These are phyloP conservation scores for Macrotrachela quadricornifera DNA, from an alignment of 1,140 invertebrate species.

Conservation along the genomic window DNA sequence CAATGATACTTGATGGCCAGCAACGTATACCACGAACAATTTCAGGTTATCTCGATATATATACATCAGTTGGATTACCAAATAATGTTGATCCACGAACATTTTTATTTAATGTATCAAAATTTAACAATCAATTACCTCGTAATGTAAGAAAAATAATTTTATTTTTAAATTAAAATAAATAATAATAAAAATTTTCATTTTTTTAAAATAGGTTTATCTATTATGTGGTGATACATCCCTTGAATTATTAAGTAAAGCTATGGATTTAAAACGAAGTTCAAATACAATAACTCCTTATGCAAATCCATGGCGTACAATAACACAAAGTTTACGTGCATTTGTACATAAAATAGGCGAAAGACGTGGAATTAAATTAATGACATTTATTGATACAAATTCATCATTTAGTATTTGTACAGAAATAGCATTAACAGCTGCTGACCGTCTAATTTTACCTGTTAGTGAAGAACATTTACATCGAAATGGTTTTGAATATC, in stretches of 20 bases:
- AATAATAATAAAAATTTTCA: too few relatives aligned
- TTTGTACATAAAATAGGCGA: slow-evolving; percentile 4
- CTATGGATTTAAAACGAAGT: slow-evolving; percentile 1
- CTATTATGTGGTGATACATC: slow-evolving; percentile 6
- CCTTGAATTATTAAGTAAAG: slow-evolving; percentile 1
- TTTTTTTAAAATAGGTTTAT: not conserved
- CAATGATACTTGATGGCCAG: not conserved
- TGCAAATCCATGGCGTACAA: not conserved
- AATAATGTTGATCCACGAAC: slow-evolving; percentile 1
- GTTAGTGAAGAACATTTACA: slow-evolving; percentile 3
- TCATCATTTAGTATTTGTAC: slow-evolving; percentile 1
- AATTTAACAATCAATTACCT: slow-evolving; percentile 1
- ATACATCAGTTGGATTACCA: not conserved
- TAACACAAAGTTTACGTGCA: not conserved
- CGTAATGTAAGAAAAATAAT: not conserved
- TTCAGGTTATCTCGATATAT: slow-evolving; percentile 3
- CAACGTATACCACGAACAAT: slow-evolving; percentile 6
- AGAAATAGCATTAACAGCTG: slow-evolving; percentile 4
- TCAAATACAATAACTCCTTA: not conserved
- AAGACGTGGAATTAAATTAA: slow-evolving; percentile 5
- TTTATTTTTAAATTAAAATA: too few relatives aligned
- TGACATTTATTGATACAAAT: slow-evolving; percentile 4
- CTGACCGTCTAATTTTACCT: not conserved
- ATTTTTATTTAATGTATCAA: slow-evolving; percentile 5
- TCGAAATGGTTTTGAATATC: slow-evolving; percentile 5